Conservation (phyloP, 2,113 vertebrate genomes). For the Pygoscelis antarcticus region DNA sequence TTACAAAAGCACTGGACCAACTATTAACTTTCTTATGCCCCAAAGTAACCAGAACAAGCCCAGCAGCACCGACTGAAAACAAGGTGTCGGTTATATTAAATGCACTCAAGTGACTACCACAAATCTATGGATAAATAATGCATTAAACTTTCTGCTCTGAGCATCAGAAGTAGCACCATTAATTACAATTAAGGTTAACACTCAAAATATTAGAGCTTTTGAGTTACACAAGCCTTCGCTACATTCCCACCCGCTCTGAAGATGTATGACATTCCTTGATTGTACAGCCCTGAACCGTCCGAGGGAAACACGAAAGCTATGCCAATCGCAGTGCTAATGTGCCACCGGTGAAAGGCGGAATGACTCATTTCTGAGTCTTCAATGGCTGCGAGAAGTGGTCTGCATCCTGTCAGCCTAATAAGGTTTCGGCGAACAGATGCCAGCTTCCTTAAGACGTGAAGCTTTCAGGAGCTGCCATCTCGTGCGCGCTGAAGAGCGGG, state of each 20-base stretch:
- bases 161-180: neutral
- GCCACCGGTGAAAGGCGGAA: neutral
- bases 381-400: neutral
- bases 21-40: neutral
- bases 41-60: neutral
- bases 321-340: neutral
- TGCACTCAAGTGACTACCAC: neutral
- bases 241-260: neutral
- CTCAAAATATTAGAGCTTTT: neutral
- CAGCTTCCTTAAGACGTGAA: neutral
- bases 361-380: slow-evolving; percentile 9
- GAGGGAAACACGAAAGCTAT: neutral
- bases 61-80: neutral
- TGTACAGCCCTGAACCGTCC: neutral
- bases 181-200: neutral
- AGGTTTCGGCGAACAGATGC: neutral
- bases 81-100: neutral
- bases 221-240: neutral
- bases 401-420: slow-evolving; percentile 5
- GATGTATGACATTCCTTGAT: neutral
- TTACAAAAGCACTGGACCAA: neutral
- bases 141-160: neutral
- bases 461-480: slow-evolving; percentile 22
- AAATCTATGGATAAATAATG: neutral
- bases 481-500: neutral